A percentile compares a stretch with the other conserved stretches of the same genome.
phyloP scores from a whole-genome alignment of 92 coral and sea anemone genomes.

The Phenganax marumi region DNA sequence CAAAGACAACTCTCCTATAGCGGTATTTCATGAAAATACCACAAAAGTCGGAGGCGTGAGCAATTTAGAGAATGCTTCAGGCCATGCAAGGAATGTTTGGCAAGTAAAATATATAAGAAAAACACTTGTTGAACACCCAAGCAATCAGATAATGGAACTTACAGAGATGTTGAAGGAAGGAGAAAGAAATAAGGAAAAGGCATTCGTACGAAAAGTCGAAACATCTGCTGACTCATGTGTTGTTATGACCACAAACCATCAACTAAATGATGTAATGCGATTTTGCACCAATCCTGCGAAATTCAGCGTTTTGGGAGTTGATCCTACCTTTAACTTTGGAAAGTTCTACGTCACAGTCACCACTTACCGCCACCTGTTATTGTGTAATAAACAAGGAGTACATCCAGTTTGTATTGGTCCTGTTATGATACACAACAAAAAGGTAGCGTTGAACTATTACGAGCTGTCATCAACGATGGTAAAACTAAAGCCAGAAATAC shows the following conservation, averaged over 20 bases:
- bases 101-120: not conserved
- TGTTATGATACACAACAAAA: constrained; percentile 45
- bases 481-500: constrained; percentile 35
- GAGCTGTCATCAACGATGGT: constrained; percentile 42
- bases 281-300: constrained; percentile 56
- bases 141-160: not conserved
- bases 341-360: constrained; percentile 44
- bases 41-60: not conserved
- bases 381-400: constrained; percentile 30
- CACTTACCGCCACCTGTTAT: constrained; percentile 54
- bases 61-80: not conserved
- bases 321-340: too few species aligned
- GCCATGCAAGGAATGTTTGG: not conserved
- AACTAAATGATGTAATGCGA: constrained; percentile 47
- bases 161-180: not conserved
- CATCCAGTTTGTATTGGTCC: constrained; percentile 57
- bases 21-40: not conserved
- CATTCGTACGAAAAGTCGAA: constrained; percentile 48
- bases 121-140: not conserved
- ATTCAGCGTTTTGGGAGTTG: constrained; percentile 55
- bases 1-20: not conserved
- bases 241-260: constrained; percentile 55
- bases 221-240: constrained; percentile 52
- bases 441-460: constrained; percentile 38
- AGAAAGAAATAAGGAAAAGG: not conserved